These are phyloP conservation scores for Gorsachius magnificus DNA, from an alignment of 2,797 vertebrate genomes.

Conservation along the genomic window DNA sequence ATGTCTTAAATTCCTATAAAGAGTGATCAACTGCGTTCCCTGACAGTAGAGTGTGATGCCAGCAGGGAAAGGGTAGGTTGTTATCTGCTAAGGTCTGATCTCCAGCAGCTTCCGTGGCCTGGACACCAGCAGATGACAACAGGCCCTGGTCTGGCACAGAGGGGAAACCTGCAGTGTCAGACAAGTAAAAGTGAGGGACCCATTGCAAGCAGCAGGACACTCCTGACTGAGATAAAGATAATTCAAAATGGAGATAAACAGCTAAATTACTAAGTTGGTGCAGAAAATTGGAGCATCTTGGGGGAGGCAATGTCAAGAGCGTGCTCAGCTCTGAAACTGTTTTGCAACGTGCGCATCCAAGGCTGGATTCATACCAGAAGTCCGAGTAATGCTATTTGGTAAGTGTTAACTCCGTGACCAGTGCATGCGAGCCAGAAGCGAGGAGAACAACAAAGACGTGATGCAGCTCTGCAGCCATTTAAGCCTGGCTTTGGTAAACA, in stretches of 20 bases:
- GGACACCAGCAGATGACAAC: not conserved
- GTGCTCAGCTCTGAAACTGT: not conserved
- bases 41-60: not conserved
- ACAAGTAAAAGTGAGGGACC: slow-evolving; percentile 1
- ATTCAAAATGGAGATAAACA: not conserved
- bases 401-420: slow-evolving; percentile 13
- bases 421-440: not conserved
- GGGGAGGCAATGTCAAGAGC: not conserved
- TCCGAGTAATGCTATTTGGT: slow-evolving; percentile 1
- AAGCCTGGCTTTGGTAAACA: slow-evolving; percentile 37
- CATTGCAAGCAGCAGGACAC: not conserved
- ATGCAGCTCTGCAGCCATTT: slow-evolving; percentile 29
- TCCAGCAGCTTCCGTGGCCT: not conserved
- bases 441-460: slow-evolving; percentile 47
- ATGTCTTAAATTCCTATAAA: not conserved
- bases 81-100: not conserved
- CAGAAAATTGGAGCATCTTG: slow-evolving; percentile 7
- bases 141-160: not conserved
- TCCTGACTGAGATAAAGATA: not conserved
- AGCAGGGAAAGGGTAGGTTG: not conserved
- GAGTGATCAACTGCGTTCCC: not conserved
- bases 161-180: not conserved
- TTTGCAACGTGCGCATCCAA: not conserved
- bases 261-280: not conserved
- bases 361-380: slow-evolving; percentile 9